Evolutionary conservation across 2,797 vertebrate species (phyloP).

Genomic region (Sebastes itinus): DNA sequence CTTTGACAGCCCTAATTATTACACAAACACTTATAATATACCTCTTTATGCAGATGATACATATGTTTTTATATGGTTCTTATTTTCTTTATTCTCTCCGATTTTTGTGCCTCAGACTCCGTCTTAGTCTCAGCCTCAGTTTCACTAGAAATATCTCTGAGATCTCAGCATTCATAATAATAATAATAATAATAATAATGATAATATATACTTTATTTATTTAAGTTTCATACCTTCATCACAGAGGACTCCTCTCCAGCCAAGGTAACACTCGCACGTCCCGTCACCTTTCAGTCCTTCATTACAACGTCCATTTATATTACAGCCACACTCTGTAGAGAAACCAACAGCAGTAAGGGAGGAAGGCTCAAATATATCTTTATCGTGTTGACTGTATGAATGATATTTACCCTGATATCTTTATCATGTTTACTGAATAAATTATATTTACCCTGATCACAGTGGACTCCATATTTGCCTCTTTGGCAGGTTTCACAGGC

Average conservation of each 20-base stretch:
- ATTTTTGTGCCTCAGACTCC: no score
- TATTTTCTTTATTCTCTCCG: neutral
- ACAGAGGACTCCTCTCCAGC: conserved; percentile 91
- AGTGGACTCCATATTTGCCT: conserved; percentile 86
- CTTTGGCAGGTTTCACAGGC: conserved; percentile 88
- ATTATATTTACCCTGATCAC: conserved; percentile 83
- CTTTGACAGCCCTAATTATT: no score
- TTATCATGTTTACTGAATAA: no score
- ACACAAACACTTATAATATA: no score
- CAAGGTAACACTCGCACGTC: conserved; percentile 87
- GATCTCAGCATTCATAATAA: neutral
- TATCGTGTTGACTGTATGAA: neutral
- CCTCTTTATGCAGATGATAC: no score
- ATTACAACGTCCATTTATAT: conserved; percentile 85
- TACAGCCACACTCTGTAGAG: conserved; percentile 85
- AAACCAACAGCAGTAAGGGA: neutral
- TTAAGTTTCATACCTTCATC: conserved; percentile 38
- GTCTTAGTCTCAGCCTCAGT: no score
- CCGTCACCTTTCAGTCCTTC: conserved; percentile 87
- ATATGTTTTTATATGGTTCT: no score
- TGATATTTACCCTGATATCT: no score
- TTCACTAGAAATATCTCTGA: no score
- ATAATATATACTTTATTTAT: neutral
- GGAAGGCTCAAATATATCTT: neutral
- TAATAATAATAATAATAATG: neutral